These are phyloP conservation scores for Pseudachorutes palmiensis DNA, from an alignment of 1,140 invertebrate species.

Conservation along the genomic window DNA sequence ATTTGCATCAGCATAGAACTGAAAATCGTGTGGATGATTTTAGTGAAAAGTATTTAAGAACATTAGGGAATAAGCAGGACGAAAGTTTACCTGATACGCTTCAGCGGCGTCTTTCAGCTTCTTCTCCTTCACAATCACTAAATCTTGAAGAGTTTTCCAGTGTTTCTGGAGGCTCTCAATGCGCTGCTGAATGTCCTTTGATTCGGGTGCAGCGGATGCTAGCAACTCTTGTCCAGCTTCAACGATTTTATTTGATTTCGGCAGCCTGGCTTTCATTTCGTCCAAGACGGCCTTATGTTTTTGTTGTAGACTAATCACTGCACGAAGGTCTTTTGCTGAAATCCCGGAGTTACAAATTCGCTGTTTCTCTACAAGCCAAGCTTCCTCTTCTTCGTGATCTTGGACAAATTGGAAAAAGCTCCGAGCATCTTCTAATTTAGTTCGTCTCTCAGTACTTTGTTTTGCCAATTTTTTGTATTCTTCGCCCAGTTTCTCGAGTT, in stretches of 20 bases:
- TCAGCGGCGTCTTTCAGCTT: conserved; percentile 88
- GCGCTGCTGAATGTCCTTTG: conserved; percentile 64
- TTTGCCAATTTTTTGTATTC: conserved; percentile 50
- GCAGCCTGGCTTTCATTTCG: conserved; percentile 77
- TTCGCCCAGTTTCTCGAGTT: conserved; percentile 60
- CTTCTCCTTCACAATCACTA: conserved; percentile 71
- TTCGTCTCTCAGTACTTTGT: conserved; percentile 65
- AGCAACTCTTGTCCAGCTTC: conserved; percentile 65
- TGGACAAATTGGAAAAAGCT: conserved; percentile 92
- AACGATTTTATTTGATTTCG: conserved; percentile 68
- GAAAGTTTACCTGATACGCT: conserved; percentile 76
- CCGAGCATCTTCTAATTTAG: conserved; percentile 76
- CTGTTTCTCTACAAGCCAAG: conserved; percentile 87
- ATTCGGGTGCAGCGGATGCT: conserved; percentile 63
- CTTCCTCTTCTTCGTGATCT: conserved; percentile 87
- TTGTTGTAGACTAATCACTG: conserved; percentile 79
- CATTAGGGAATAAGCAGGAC: conserved; percentile 9
- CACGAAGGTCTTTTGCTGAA: conserved; percentile 85
- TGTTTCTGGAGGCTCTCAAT: conserved; percentile 73
- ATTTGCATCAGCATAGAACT: conserved; percentile 94
- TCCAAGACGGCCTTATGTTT: conserved; percentile 87
- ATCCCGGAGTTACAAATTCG: conserved; percentile 76
- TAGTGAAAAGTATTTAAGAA: conserved; percentile 20
- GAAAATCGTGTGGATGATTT: conserved; percentile 34
- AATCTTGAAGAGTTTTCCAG: conserved; percentile 74